phyloP scores from a whole-genome alignment of 2,797 vertebrate species.

The Sebastes dallii region DNA sequence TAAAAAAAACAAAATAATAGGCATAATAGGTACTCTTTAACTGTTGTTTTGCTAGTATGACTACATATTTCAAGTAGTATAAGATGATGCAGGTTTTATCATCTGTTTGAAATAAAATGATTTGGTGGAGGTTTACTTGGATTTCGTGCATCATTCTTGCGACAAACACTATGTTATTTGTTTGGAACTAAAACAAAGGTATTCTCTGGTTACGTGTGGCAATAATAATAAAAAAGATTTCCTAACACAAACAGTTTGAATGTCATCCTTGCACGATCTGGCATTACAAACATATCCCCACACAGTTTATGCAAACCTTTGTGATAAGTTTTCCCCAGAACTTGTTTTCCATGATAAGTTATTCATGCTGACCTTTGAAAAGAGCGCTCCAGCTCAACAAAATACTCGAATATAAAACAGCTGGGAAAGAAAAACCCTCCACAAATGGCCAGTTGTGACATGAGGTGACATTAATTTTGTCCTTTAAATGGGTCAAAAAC shows the following conservation, averaged over 20 bases:
- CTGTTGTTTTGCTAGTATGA: not conserved
- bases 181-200: not conserved
- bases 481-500: constrained; percentile 67
- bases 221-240: not conserved
- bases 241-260: not conserved
- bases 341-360: not conserved
- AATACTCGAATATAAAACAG: constrained; percentile 4
- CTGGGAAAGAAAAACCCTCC: constrained; percentile 7
- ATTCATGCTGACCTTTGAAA: constrained; percentile 41
- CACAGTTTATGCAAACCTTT: not conserved
- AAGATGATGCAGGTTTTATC: not conserved
- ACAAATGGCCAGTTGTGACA: constrained; percentile 34
- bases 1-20: too few relatives aligned
- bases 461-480: constrained; percentile 56
- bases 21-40: too few relatives aligned
- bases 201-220: not conserved
- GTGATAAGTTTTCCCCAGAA: not conserved
- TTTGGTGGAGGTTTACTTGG: not conserved
- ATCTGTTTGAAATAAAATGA: not conserved
- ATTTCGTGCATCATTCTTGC: not conserved
- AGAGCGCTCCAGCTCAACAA: not conserved
- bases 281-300: not conserved
- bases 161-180: not conserved
- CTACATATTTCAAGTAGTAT: not conserved
- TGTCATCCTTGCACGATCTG: not conserved